These are phyloP conservation scores for Mormyrops attenuatus DNA, from an alignment of 2,797 vertebrate genomes.

Conservation along the genomic window DNA sequence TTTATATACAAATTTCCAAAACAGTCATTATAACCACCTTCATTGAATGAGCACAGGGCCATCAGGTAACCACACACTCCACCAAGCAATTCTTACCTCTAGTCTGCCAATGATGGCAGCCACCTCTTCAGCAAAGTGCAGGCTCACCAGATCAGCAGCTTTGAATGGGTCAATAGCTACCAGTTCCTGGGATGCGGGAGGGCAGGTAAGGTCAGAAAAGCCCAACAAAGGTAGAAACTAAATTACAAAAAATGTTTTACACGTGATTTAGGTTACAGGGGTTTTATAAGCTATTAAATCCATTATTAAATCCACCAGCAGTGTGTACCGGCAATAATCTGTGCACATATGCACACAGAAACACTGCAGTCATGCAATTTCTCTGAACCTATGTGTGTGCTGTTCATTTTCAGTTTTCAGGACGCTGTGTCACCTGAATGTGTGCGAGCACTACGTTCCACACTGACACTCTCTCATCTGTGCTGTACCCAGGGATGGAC, in stretches of 20 bases:
- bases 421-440: conserved; percentile 63
- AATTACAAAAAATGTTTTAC: neutral
- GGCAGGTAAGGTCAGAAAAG: neutral
- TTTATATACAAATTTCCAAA: neutral
- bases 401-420: neutral
- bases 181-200: conserved; percentile 65
- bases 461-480: conserved; percentile 77
- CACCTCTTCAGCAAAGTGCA: conserved; percentile 75
- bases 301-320: neutral
- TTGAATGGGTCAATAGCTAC: conserved; percentile 75
- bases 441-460: conserved; percentile 76
- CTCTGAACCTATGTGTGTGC: neutral
- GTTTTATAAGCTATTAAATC: neutral
- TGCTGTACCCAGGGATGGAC: conserved; percentile 82
- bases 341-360: neutral
- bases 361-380: neutral
- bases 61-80: neutral
- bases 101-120: conserved; percentile 71
- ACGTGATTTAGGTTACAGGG: neutral
- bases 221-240: neutral
- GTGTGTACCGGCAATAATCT: neutral
- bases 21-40: neutral
- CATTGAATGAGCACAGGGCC: neutral
- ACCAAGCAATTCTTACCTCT: conserved; percentile 58
- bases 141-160: conserved; percentile 78